phyloP scores from a whole-genome alignment of 2,888 invertebrate genomes.

The Leptinotarsa peninsularis region DNA sequence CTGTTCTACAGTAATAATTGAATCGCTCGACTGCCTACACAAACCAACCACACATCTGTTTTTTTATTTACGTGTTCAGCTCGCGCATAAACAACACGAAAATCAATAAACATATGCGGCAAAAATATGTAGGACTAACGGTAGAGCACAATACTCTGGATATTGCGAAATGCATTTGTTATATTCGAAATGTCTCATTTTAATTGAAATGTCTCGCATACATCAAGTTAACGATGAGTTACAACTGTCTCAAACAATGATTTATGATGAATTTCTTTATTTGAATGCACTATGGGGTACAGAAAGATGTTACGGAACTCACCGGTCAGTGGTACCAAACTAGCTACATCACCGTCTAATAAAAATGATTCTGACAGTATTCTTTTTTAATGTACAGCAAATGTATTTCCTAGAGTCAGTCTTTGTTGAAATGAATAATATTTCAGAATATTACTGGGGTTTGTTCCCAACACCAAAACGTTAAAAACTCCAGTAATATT shows the following conservation, averaged over 20 bases:
- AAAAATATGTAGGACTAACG: constrained; percentile 1
- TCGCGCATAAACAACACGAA: constrained; percentile 10
- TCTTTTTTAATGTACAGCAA: too few relatives aligned
- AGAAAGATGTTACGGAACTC: constrained; percentile 7
- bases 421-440: too few relatives aligned
- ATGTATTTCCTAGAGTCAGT: too few relatives aligned
- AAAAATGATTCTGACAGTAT: neutral
- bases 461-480: too few relatives aligned
- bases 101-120: constrained; percentile 17
- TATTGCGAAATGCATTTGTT: constrained; percentile 1
- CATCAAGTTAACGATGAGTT: constrained; percentile 30
- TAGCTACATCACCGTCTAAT: neutral
- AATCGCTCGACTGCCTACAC: constrained; percentile 16
- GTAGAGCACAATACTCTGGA: neutral
- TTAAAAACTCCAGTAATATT: too few relatives aligned
- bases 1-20: neutral
- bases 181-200: neutral
- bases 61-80: constrained; percentile 2
- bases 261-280: constrained; percentile 26
- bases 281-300: constrained; percentile 15
- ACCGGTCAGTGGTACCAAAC: constrained; percentile 14
- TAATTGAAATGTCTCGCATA: constrained; percentile 36
- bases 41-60: constrained; percentile 4
- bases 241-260: constrained; percentile 26
- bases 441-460: too few relatives aligned